Evolutionary conservation across 2,113 vertebrate species (phyloP).

Genomic region (Oceanites oceanicus): DNA sequence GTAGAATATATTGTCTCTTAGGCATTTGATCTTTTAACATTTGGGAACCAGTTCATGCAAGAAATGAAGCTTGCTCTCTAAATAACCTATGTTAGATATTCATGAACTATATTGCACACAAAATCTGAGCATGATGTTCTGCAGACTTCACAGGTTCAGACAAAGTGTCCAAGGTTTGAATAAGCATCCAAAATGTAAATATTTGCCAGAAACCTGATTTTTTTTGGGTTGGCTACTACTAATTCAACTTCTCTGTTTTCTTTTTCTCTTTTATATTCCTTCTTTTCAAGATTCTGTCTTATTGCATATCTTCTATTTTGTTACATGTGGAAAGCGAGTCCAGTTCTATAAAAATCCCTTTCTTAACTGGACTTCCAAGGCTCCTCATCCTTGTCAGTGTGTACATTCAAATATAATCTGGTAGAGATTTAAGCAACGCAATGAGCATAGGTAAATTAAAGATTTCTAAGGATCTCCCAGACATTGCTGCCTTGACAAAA

Average conservation of each 20-base stretch:
- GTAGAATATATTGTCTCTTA: neutral
- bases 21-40: neutral
- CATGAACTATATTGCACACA: neutral
- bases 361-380: neutral
- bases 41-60: neutral
- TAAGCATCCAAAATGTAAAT: neutral
- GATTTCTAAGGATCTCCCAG: neutral
- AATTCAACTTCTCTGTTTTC: neutral
- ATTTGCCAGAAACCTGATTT: neutral
- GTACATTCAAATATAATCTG: neutral
- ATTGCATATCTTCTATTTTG: neutral
- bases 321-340: neutral
- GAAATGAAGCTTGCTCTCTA: neutral
- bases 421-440: neutral
- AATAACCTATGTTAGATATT: neutral
- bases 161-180: neutral
- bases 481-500: neutral
- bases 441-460: neutral
- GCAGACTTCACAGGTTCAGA: neutral
- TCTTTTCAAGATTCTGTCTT: neutral
- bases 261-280: neutral
- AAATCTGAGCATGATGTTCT: neutral
- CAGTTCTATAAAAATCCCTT: neutral
- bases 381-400: neutral
- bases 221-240: neutral